Evolutionary conservation across 2,113 vertebrate species (phyloP), one percentile per base, ranked within the genome.

Genomic region (Syngnathoides biaculeatus): DNA sequence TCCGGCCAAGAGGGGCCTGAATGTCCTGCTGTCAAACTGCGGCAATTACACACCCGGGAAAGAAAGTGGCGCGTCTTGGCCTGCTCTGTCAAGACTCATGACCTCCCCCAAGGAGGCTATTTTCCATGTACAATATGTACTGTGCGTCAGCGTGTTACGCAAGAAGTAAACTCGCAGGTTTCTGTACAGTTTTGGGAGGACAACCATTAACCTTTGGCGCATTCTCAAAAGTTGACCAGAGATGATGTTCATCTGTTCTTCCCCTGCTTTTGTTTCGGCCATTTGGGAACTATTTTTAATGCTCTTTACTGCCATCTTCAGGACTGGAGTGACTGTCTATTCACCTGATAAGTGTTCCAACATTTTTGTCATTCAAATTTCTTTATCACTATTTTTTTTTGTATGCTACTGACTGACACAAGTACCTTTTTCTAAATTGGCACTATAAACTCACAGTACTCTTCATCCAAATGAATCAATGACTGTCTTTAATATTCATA

Each of bases 41-140:
- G 77, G 85, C 89, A 88, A 90, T 90, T 89, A 86, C 81, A 73
- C 79, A 50, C 43, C 48, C 0, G 19, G 19, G 8, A 52, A n/a
- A n/a, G 19, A 26, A 12, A 14, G 48, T 20, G 17, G 15, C 2
- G 45, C 11, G 20, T 52, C 22, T 26, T 55, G 10, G 22, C 52
- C 52, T 13, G 52, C 11, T 22, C 52, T 26, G 52, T 55, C 22
- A 26, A 22, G 22, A 7, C 52, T 13, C 22, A 55, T 55, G 24
- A 55, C 52, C 52, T 55, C 52, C 52, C 52, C 52, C 52, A 55
- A 55, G 52, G 52, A 55, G 22, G n/a, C 9, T 52, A 52, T 22
- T 22, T 52, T 52, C 20, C 11, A 22, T 52, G 20, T 52, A 22
- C 20, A 22, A 11, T 55, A 26, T 55, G 52, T 26, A 24, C 7